Percentiles rank a stretch among this genome's conserved stretches.
phyloP scores from a whole-genome alignment of 2,888 invertebrate species.

The Scrobipalpa atriplicella region DNA sequence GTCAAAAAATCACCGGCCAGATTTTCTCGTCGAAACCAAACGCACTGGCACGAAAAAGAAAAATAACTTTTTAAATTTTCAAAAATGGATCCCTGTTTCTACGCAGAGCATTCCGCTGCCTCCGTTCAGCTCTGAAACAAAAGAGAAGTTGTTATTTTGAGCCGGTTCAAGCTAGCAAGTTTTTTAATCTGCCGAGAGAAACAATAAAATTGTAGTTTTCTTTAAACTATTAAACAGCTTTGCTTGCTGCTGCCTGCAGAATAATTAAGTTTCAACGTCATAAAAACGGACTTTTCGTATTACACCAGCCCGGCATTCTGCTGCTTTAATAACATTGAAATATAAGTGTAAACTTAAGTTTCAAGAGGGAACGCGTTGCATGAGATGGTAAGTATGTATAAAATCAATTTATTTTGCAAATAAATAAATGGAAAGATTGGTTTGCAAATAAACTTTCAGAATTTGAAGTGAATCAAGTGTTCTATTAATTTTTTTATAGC shows the following conservation, averaged over 20 bases:
- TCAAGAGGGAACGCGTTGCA: too few species aligned
- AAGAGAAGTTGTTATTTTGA: constrained; percentile 24
- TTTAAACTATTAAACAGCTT: constrained; percentile 13
- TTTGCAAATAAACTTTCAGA: too few species aligned
- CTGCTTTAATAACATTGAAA: too few species aligned
- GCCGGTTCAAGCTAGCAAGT: neutral
- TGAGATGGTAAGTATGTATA: too few species aligned
- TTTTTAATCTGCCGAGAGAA: neutral
- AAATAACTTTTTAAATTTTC: constrained; percentile 33
- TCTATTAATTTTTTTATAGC: too few species aligned
- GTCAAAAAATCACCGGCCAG: neutral
- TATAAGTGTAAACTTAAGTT: too few species aligned
- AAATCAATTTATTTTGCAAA: too few species aligned
- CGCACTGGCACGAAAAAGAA: constrained; percentile 25
- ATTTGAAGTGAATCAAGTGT: too few species aligned
- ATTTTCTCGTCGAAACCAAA: constrained; percentile 8
- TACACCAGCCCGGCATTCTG: neutral
- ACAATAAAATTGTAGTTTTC: constrained; percentile 9
- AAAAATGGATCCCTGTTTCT: constrained; percentile 34
- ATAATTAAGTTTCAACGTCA: constrained; percentile 6
- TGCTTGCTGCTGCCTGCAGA: constrained; percentile 2
- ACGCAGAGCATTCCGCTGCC: constrained; percentile 35
- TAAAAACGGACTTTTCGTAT: constrained; percentile 15
- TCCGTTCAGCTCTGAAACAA: constrained; percentile 31
- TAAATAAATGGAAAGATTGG: too few species aligned